These are phyloP conservation scores for Stratiolaelaps scimitus DNA, from an alignment of 1,140 invertebrate genomes.

Conservation along the genomic window DNA sequence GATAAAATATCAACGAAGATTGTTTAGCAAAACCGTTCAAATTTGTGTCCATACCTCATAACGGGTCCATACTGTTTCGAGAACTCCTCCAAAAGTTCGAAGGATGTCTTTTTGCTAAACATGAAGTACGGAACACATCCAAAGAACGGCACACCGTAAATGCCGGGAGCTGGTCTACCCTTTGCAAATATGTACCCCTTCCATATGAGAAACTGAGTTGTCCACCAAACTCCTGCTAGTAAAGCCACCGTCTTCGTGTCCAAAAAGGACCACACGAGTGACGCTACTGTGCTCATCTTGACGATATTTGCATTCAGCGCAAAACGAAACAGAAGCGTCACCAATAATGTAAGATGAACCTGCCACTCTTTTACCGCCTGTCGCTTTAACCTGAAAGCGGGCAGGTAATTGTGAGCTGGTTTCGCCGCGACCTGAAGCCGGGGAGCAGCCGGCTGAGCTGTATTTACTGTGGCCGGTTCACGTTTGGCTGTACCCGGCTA, in stretches of 20 bases:
- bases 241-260: neutral
- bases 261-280: neutral
- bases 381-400: too few relatives aligned
- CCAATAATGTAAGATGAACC: too few relatives aligned
- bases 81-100: neutral
- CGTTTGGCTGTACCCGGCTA: too few relatives aligned
- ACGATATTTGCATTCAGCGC: too few relatives aligned
- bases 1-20: too few relatives aligned
- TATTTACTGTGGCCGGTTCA: too few relatives aligned
- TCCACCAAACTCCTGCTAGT: neutral
- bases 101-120: neutral
- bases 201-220: neutral
- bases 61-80: slow-evolving; percentile 1
- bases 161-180: neutral
- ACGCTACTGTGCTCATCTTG: neutral
- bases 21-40: too few relatives aligned
- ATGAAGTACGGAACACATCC: neutral
- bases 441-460: too few relatives aligned
- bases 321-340: too few relatives aligned
- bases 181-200: neutral
- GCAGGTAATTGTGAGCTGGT: too few relatives aligned
- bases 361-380: too few relatives aligned
- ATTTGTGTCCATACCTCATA: neutral
- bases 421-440: too few relatives aligned
- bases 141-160: neutral